A percentile compares a stretch with the other conserved stretches of the same genome.
Evolutionary conservation across 2,888 invertebrate genomes (phyloP).

Genomic region (Ptilodon capucinus): DNA sequence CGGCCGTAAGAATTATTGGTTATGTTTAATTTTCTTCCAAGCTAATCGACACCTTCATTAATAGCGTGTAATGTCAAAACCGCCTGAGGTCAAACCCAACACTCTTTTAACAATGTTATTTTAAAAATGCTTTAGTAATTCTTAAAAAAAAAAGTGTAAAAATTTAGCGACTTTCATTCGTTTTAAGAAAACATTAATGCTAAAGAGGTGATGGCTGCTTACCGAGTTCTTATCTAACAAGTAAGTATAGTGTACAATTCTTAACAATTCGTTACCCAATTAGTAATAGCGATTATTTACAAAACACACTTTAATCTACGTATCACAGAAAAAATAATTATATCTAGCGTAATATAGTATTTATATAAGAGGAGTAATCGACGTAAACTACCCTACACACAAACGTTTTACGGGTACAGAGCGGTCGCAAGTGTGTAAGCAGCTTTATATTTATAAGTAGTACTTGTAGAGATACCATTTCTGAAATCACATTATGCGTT

Average conservation of each 20-base stretch:
- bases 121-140: no score
- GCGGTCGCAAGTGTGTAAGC: conserved; percentile 36
- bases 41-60: no score
- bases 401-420: conserved; percentile 26
- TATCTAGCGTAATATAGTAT: conserved; percentile 59
- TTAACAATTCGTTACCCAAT: conserved; percentile 55
- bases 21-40: no score
- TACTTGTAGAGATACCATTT: not conserved
- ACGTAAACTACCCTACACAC: conserved; percentile 38
- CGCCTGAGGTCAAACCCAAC: no score
- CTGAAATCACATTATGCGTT: not conserved
- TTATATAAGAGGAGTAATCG: conserved; percentile 42
- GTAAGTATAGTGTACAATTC: conserved; percentile 44
- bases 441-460: conserved; percentile 31
- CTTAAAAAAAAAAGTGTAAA: no score
- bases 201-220: no score
- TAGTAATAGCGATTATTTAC: conserved; percentile 67
- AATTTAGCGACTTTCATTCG: no score
- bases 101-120: no score
- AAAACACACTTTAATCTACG: conserved; percentile 74
- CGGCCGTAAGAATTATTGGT: no score
- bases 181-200: no score
- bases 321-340: conserved; percentile 83
- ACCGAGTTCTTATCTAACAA: conserved; percentile 27
- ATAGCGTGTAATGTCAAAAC: no score